Conservation (phyloP, 2,888 invertebrate species). For the Euproctis similis region DNA sequence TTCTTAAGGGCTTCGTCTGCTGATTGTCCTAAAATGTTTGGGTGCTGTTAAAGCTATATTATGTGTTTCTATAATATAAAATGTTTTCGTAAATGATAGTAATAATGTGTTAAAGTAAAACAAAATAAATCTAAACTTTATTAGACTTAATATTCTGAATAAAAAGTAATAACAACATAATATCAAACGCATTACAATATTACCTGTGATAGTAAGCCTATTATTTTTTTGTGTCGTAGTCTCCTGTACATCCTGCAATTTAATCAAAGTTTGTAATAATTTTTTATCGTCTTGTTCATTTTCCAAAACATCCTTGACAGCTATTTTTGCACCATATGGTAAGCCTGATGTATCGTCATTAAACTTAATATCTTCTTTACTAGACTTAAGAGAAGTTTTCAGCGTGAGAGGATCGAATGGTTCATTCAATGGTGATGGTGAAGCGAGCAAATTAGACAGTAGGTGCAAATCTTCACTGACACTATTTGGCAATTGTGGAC, state of each 20-base stretch:
- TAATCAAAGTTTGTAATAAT: slow-evolving; percentile 67
- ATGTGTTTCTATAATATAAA: too few species aligned
- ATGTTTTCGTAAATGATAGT: too few species aligned
- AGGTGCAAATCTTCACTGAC: slow-evolving; percentile 45
- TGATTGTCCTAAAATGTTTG: slow-evolving; percentile 49
- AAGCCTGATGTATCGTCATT: slow-evolving; percentile 35
- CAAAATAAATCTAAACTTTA: too few species aligned
- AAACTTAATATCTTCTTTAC: slow-evolving; percentile 31
- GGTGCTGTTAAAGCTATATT: too few species aligned
- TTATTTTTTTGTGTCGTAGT: slow-evolving; percentile 49
- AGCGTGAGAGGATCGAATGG: slow-evolving; percentile 50
- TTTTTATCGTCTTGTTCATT: slow-evolving; percentile 59
- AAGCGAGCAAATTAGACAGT: slow-evolving; percentile 52
- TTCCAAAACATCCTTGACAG: slow-evolving; percentile 52
- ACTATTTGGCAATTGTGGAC: slow-evolving; percentile 35
- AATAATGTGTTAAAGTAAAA: too few species aligned
- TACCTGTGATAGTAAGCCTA: slow-evolving; percentile 64
- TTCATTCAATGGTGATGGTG: slow-evolving; percentile 53
- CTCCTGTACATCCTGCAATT: slow-evolving; percentile 64
- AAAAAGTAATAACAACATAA: not conserved
- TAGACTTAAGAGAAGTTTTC: slow-evolving; percentile 29
- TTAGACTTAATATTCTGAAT: too few species aligned
- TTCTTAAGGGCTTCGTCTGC: slow-evolving; percentile 63
- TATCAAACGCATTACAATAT: slow-evolving; percentile 5
- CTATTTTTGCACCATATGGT: slow-evolving; percentile 57